Conservation (phyloP, 2,888 invertebrate species). For the Loripinus fragilis region DNA sequence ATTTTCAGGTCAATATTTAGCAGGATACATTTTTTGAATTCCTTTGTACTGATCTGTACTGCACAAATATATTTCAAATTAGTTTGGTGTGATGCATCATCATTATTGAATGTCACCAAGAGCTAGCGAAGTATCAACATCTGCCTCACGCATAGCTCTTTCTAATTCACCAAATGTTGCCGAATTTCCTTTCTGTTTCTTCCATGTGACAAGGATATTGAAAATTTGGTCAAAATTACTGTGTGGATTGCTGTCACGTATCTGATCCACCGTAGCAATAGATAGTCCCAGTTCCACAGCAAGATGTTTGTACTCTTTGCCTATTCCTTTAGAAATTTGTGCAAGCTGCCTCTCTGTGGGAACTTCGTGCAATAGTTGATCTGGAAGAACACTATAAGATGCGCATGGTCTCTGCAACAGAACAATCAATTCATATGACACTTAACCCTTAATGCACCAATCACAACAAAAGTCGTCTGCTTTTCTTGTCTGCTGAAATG, state of each 20-base stretch:
- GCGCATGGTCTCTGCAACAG: too few relatives aligned
- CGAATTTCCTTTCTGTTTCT: not conserved
- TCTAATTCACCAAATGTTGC: slow-evolving; percentile 2
- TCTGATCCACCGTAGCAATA: not conserved
- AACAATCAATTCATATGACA: too few relatives aligned
- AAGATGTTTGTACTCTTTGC: not conserved
- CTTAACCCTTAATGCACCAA: too few relatives aligned
- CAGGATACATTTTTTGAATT: too few relatives aligned
- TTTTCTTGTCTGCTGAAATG: too few relatives aligned
- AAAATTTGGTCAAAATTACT: not conserved
- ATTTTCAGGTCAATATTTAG: too few relatives aligned
- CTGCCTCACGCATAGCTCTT: not conserved
- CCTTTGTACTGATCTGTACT: too few relatives aligned
- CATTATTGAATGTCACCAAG: too few relatives aligned
- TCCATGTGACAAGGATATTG: not conserved
- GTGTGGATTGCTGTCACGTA: not conserved
- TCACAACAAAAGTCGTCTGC: too few relatives aligned
- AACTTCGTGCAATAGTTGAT: not conserved
- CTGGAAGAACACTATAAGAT: not conserved
- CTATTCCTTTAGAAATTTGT: not conserved
- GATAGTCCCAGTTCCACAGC: not conserved
- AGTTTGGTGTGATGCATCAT: too few relatives aligned
- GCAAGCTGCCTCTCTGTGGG: not conserved
- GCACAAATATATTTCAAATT: too few relatives aligned
- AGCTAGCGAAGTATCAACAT: not conserved